Conservation (phyloP, 2,888 invertebrate species). For the Lasius platythorax region DNA sequence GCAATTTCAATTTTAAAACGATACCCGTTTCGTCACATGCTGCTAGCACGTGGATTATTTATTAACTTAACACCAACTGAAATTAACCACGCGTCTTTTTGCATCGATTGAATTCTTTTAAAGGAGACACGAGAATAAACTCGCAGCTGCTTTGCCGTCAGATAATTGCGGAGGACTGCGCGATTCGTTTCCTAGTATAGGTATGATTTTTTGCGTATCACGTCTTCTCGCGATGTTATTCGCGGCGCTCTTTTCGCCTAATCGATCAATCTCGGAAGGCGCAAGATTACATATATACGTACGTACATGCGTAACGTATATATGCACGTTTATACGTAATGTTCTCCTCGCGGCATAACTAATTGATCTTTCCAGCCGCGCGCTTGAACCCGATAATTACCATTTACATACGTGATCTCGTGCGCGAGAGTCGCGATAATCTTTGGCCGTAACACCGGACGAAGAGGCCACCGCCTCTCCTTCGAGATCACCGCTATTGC, state of each 20-base stretch:
- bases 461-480: conserved; percentile 50
- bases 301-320: background rate
- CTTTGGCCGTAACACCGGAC: conserved; percentile 45
- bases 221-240: conserved; percentile 23
- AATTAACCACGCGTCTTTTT: background rate
- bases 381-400: conserved; percentile 84
- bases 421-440: conserved; percentile 68
- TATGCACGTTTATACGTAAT: conserved; percentile 65
- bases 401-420: conserved; percentile 81
- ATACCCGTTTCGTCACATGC: conserved; percentile 3
- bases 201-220: conserved; percentile 24
- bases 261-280: conserved; percentile 52
- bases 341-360: conserved; percentile 76
- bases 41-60: conserved; percentile 5
- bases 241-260: conserved; percentile 59
- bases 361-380: conserved; percentile 83
- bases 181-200: conserved; percentile 12
- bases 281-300: background rate
- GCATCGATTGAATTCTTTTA: background rate
- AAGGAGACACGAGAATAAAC: background rate
- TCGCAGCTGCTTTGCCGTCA: conserved; percentile 2
- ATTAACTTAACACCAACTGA: background rate
- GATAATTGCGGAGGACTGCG: conserved; percentile 13
- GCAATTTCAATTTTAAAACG: conserved; percentile 2
- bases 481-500: conserved; percentile 56